phyloP scores from a whole-genome alignment of 1,140 invertebrate species.

The Cyrtorhinus lividipennis region DNA sequence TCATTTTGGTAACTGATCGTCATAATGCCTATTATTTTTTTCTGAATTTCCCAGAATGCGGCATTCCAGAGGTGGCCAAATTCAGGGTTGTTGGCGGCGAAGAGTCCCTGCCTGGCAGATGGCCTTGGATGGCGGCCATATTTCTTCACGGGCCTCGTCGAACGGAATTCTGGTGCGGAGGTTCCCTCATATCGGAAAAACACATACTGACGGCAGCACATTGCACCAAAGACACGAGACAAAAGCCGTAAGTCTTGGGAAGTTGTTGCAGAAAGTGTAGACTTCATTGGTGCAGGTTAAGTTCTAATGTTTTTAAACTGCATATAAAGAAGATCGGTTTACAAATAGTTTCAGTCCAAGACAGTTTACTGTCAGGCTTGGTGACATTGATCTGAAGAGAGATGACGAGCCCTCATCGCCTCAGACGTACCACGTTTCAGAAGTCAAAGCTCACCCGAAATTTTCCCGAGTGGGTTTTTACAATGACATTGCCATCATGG shows the following conservation, averaged over 20 bases:
- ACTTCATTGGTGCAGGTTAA: too few relatives aligned
- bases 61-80: slow-evolving; percentile 61
- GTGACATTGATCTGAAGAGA: slow-evolving; percentile 69
- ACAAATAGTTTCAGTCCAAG: slow-evolving; percentile 67
- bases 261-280: too few relatives aligned
- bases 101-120: slow-evolving; percentile 61
- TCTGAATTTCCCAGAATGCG: slow-evolving; percentile 45
- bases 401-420: slow-evolving; percentile 67
- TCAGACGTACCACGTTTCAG: slow-evolving; percentile 56
- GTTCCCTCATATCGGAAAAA: slow-evolving; percentile 61
- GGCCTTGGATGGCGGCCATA: slow-evolving; percentile 91
- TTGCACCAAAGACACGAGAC: slow-evolving; percentile 72
- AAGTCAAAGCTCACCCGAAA: slow-evolving; percentile 61
- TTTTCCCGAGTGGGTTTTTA: slow-evolving; percentile 77
- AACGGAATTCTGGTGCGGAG: slow-evolving; percentile 89
- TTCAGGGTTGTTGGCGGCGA: slow-evolving; percentile 80
- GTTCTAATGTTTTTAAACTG: too few relatives aligned
- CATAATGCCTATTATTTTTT: neutral
- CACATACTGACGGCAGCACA: slow-evolving; percentile 84
- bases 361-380: slow-evolving; percentile 76
- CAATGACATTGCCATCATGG: slow-evolving; percentile 78
- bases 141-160: slow-evolving; percentile 70
- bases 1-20: too few relatives aligned
- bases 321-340: too few relatives aligned
- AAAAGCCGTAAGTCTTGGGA: slow-evolving; percentile 67